phyloP scores from a whole-genome alignment of 1,140 invertebrate species.

The Ips typographus region DNA sequence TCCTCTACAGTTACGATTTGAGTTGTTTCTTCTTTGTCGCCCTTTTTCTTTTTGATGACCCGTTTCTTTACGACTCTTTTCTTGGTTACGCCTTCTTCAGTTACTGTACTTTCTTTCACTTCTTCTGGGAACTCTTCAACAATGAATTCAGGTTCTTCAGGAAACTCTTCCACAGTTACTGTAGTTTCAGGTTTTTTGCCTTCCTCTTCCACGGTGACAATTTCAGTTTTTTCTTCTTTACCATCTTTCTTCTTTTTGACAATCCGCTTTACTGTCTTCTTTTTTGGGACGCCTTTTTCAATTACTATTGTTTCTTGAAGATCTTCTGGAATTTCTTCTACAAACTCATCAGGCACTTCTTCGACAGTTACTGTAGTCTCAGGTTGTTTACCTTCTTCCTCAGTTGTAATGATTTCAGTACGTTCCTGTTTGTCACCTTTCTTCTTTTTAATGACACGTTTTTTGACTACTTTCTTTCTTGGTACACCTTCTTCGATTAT shows the following conservation, averaged over 20 bases:
- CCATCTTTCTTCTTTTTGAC: slow-evolving; percentile 49
- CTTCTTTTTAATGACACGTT: slow-evolving; percentile 46
- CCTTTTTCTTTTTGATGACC: slow-evolving; percentile 48
- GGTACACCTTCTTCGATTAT: slow-evolving; percentile 40
- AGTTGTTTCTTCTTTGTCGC: slow-evolving; percentile 42
- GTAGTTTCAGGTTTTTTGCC: slow-evolving; percentile 47
- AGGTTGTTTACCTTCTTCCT: slow-evolving; percentile 48
- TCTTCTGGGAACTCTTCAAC: slow-evolving; percentile 50
- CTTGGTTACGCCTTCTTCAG: slow-evolving; percentile 41
- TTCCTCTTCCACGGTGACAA: slow-evolving; percentile 55
- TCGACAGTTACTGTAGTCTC: slow-evolving; percentile 49
- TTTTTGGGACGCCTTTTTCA: slow-evolving; percentile 41
- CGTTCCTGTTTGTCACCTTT: slow-evolving; percentile 45
- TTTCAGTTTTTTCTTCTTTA: slow-evolving; percentile 52
- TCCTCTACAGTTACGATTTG: slow-evolving; percentile 50
- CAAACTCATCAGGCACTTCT: slow-evolving; percentile 27
- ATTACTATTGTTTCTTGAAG: slow-evolving; percentile 51
- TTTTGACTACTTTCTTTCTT: slow-evolving; percentile 45
- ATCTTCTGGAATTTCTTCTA: slow-evolving; percentile 50
- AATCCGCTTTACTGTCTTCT: slow-evolving; percentile 45
- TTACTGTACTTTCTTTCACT: slow-evolving; percentile 39
- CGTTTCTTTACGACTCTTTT: slow-evolving; percentile 48
- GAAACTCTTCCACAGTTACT: slow-evolving; percentile 39
- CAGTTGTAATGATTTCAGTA: slow-evolving; percentile 46
- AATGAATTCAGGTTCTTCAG: slow-evolving; percentile 46